These are phyloP conservation scores for Siniperca undulata DNA, from an alignment of 2,797 vertebrate genomes.

Conservation along the genomic window DNA sequence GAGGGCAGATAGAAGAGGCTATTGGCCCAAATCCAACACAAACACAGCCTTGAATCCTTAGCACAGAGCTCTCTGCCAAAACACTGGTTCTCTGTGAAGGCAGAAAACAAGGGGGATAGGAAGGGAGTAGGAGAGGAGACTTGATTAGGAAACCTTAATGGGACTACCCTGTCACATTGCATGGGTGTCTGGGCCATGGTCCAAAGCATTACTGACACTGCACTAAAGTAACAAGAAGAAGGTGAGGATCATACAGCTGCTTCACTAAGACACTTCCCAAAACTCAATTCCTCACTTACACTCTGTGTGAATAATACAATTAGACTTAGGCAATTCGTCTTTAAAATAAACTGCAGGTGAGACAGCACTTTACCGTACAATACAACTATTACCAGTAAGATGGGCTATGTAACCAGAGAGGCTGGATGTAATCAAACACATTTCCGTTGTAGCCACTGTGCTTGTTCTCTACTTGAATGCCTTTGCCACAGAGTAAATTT, in stretches of 20 bases:
- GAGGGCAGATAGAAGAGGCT: conserved; percentile 70
- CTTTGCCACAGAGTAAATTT: conserved; percentile 13
- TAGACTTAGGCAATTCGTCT: conserved; percentile 49
- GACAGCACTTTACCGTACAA: conserved; percentile 38
- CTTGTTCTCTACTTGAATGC: conserved; percentile 5
- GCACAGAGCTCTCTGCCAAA: conserved; percentile 74
- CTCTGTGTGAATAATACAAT: conserved; percentile 56
- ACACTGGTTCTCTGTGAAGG: conserved; percentile 73
- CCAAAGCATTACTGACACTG: conserved; percentile 80
- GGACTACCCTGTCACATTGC: conserved; percentile 77
- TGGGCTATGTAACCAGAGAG: conserved; percentile 28
- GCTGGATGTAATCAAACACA: conserved; percentile 24
- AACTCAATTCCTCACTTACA: conserved; percentile 60
- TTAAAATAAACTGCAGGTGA: conserved; percentile 60
- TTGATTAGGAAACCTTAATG: conserved; percentile 83
- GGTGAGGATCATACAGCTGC: conserved; percentile 70
- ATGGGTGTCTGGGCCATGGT: conserved; percentile 75
- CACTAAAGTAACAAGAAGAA: conserved; percentile 74
- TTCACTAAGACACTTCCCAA: conserved; percentile 63
- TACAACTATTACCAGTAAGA: conserved; percentile 8
- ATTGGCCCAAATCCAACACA: conserved; percentile 76
- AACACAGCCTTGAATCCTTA: conserved; percentile 79
- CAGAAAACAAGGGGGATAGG: conserved; percentile 57
- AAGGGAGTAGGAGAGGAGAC: conserved; percentile 71
- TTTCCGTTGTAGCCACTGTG: conserved; percentile 6